phyloP scores from a whole-genome alignment of 2,888 invertebrate species.

The Yponomeuta evonymella region DNA sequence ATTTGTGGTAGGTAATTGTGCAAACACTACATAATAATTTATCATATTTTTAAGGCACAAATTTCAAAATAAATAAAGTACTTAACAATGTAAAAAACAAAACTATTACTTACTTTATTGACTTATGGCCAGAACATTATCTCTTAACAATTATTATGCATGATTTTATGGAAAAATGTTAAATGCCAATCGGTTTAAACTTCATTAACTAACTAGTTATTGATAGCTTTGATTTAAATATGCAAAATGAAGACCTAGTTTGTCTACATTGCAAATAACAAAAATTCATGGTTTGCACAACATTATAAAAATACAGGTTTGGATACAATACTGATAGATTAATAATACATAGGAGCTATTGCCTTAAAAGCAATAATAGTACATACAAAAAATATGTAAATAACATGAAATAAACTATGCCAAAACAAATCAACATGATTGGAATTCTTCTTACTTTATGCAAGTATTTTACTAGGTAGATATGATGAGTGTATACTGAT shows the following conservation, averaged over 20 bases:
- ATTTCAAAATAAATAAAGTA: slow-evolving; percentile 21
- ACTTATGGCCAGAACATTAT: slow-evolving; percentile 17
- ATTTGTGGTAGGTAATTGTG: slow-evolving; percentile 35
- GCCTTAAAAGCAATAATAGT: slow-evolving; percentile 23
- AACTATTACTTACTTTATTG: background rate
- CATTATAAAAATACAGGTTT: slow-evolving; percentile 16
- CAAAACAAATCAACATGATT: slow-evolving; percentile 64
- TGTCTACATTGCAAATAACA: background rate
- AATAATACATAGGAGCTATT: slow-evolving; percentile 22
- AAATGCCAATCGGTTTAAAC: background rate
- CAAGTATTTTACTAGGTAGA: slow-evolving; percentile 18
- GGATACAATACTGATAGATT: slow-evolving; percentile 51
- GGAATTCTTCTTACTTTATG: slow-evolving; percentile 36
- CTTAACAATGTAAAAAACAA: slow-evolving; percentile 18
- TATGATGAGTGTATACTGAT: background rate
- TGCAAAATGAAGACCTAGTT: background rate
- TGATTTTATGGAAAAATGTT: background rate
- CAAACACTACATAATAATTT: slow-evolving; percentile 23
- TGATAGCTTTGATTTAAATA: background rate
- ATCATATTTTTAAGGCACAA: slow-evolving; percentile 48
- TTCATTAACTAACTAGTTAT: slow-evolving; percentile 1
- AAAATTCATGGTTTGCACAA: background rate
- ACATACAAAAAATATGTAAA: slow-evolving; percentile 26
- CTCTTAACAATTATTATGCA: background rate
- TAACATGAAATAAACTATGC: slow-evolving; percentile 72